Conservation (phyloP, 2,797 vertebrate genomes). For the Smutsia temminckii region DNA sequence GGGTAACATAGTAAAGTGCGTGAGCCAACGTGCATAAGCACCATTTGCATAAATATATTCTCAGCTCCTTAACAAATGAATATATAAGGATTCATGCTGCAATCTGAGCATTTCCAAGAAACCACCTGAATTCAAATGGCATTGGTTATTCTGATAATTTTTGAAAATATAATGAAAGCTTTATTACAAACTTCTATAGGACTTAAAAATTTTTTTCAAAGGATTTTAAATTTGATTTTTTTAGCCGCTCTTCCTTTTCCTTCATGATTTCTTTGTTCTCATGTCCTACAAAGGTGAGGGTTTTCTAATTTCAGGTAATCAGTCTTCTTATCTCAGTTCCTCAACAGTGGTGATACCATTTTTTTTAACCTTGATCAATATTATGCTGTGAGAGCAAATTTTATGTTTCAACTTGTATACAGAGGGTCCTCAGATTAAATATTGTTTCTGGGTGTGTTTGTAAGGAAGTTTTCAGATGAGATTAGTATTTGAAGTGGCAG, state of each 20-base stretch:
- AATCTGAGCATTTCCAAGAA: neutral
- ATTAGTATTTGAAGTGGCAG: neutral
- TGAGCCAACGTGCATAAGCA: neutral
- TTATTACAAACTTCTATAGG: neutral
- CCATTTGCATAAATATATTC: neutral
- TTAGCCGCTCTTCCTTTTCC: neutral
- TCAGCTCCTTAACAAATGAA: neutral
- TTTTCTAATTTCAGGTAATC: neutral
- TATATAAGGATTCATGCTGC: neutral
- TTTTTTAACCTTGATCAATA: neutral
- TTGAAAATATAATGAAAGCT: neutral
- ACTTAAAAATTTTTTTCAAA: neutral
- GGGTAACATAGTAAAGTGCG: neutral
- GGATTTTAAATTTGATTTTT: neutral
- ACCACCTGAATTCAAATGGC: neutral
- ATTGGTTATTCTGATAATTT: neutral
- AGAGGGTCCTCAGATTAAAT: neutral
- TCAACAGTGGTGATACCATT: neutral
- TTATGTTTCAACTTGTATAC: neutral
- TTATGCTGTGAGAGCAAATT: neutral
- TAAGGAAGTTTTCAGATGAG: neutral
- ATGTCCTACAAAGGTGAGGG: neutral
- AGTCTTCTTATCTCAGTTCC: neutral
- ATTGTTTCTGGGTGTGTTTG: neutral
- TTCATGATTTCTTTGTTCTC: neutral